Evolutionary conservation across 2,888 invertebrate genomes (phyloP).

Genomic region (Drosophila mettleri): DNA sequence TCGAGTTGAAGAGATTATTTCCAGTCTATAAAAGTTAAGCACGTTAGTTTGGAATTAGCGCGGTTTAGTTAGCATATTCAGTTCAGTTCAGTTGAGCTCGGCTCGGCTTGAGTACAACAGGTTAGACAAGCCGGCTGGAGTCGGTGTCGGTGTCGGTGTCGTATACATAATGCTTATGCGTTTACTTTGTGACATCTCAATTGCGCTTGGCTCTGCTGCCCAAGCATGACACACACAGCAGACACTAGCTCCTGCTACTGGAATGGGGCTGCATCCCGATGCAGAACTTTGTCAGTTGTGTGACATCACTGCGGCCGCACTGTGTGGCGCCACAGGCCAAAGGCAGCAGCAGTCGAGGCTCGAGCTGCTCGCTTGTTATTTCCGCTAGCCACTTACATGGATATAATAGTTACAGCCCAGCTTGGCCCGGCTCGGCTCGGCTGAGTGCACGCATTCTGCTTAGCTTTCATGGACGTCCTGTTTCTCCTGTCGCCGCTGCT

Average conservation of each 20-base stretch:
- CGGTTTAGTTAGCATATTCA: not conserved
- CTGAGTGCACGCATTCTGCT: not conserved
- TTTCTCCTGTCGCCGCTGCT: conserved; percentile 3
- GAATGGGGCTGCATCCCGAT: not conserved
- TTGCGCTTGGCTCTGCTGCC: conserved; percentile 9
- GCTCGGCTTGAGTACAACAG: not conserved
- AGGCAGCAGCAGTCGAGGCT: not conserved
- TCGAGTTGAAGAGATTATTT: not conserved
- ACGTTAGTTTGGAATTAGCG: not conserved
- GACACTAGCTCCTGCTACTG: not conserved
- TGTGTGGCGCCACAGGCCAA: conserved; percentile 27
- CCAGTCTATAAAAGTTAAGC: not conserved
- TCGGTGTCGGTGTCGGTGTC: conserved; percentile 32
- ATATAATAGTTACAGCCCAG: conserved; percentile 9
- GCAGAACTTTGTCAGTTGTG: conserved; percentile 42
- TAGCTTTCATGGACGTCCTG: not conserved
- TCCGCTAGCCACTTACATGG: conserved; percentile 17
- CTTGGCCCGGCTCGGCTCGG: too few species aligned
- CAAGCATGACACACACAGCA: not conserved
- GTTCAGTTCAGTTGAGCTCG: too few species aligned
- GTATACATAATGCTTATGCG: conserved; percentile 36
- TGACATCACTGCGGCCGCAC: conserved; percentile 47
- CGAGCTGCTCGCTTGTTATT: conserved; percentile 8
- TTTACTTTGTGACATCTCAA: conserved; percentile 29
- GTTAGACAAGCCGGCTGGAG: not conserved